Evolutionary conservation across 2,113 vertebrate genomes (phyloP), one percentile per base, ranked within the genome.

Genomic region (Meles meles): DNA sequence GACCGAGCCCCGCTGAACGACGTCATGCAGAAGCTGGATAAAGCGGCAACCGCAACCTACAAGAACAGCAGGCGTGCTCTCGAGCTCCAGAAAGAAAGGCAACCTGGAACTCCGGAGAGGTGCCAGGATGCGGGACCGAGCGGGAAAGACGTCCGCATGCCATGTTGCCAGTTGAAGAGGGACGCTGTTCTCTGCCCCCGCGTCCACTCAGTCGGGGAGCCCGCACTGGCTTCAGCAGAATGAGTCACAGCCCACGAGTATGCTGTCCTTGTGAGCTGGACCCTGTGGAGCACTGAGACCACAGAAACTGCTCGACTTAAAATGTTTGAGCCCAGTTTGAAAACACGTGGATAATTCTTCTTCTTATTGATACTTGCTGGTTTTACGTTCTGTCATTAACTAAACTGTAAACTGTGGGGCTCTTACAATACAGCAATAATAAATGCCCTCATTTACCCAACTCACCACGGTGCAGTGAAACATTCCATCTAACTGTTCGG

Each of bases 1-100:
- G 27, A 55, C 3, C 57, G 5, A 27, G 37, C 11, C 27, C 72
- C 37, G 6, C 23, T 84, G 39, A 93, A 88, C 65, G 39, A 93
- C 65, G 7, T 7, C 7, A 23, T 7, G 44, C 7, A n/a, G 11
- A 11, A 61, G 14, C 11, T 37, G 31, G 11, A 0, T 5, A 29
- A 84, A 69, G 27, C 0, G 14, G 6, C 37, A 69, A 5, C 29
- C 21, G 67, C 9, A 59, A 42, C 23, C 23, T 0, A 12, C 0
- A 44, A 42, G 55, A 87, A 18, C 2, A 52, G 31, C 42, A 37
- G 71, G 11, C 37, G 18, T 20, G 2, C 8, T 79, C 34, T 3
- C 34, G n/a, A 5, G 27, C 44, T 82, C 37, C 15, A 37, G 65
- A 90, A 85, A 6, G 12, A 42, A 90, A 34, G 3, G 0, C 31